A percentile compares a stretch with the other conserved stretches of the same genome.
Evolutionary conservation across 1,140 invertebrate species (phyloP).

Genomic region (Telenomus remus): DNA sequence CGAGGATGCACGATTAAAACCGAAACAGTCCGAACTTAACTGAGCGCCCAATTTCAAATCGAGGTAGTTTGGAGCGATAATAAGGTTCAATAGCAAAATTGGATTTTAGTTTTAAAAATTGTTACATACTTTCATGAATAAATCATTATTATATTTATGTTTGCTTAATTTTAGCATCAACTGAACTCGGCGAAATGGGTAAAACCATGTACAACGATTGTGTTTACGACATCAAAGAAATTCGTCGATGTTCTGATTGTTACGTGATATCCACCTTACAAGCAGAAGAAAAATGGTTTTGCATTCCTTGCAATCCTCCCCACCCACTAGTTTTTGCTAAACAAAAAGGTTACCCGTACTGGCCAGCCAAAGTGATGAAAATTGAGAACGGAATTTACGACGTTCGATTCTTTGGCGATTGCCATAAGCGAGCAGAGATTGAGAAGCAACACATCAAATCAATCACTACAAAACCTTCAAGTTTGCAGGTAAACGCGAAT

Average conservation of each 20-base stretch:
- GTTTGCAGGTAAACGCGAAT: conserved; percentile 75
- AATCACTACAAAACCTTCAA: conserved; percentile 80
- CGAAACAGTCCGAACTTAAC: too few species aligned
- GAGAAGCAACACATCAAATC: conserved; percentile 82
- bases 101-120: too few species aligned
- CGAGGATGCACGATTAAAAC: too few species aligned
- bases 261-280: conserved; percentile 72
- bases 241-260: conserved; percentile 69
- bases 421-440: conserved; percentile 84
- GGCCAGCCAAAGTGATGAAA: conserved; percentile 90
- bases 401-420: conserved; percentile 89
- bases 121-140: too few species aligned
- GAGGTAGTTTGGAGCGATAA: too few species aligned
- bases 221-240: conserved; percentile 71
- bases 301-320: conserved; percentile 86
- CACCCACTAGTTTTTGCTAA: conserved; percentile 91
- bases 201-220: conserved; percentile 70
- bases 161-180: conserved; percentile 62
- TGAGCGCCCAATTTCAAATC: too few species aligned
- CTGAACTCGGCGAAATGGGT: conserved; percentile 70
- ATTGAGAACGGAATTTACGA: conserved; percentile 81
- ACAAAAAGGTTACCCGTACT: conserved; percentile 87
- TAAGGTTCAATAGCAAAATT: too few species aligned
- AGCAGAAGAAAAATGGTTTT: conserved; percentile 83
- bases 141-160: too few species aligned